Conservation (phyloP, 2,888 invertebrate genomes). For the Thyatira batis region DNA sequence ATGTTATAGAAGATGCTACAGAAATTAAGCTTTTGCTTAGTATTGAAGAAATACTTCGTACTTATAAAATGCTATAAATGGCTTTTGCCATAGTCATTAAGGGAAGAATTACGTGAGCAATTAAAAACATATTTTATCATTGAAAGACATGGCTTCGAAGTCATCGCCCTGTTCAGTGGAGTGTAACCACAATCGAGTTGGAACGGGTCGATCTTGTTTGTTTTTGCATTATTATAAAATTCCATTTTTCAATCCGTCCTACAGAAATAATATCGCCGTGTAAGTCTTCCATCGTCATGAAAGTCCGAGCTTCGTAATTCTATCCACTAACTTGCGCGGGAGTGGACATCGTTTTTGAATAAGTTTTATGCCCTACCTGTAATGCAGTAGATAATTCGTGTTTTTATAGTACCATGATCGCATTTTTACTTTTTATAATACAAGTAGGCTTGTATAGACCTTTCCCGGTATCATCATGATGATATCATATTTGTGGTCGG, state of each 20-base stretch:
- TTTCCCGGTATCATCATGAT: conserved; percentile 32
- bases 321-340: conserved; percentile 19
- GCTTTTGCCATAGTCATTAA: no score
- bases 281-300: conserved; percentile 30
- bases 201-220: conserved; percentile 67
- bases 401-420: neutral
- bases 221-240: conserved; percentile 77
- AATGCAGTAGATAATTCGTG: neutral
- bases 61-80: no score
- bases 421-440: conserved; percentile 8
- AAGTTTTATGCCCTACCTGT: neutral
- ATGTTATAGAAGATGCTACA: no score
- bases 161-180: conserved; percentile 72
- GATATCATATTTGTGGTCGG: conserved; percentile 41
- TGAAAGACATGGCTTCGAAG: conserved; percentile 38
- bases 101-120: neutral
- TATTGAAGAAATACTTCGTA: no score
- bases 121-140: neutral
- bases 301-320: conserved; percentile 2
- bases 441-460: neutral
- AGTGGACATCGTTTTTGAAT: conserved; percentile 14
- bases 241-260: conserved; percentile 42
- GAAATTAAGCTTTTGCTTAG: no score
- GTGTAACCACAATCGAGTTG: conserved; percentile 53
- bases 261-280: conserved; percentile 20